Percentiles rank a stretch among this genome's conserved stretches.
Conservation (phyloP, 2,113 vertebrate genomes). For the Pterophyllum scalare region DNA sequence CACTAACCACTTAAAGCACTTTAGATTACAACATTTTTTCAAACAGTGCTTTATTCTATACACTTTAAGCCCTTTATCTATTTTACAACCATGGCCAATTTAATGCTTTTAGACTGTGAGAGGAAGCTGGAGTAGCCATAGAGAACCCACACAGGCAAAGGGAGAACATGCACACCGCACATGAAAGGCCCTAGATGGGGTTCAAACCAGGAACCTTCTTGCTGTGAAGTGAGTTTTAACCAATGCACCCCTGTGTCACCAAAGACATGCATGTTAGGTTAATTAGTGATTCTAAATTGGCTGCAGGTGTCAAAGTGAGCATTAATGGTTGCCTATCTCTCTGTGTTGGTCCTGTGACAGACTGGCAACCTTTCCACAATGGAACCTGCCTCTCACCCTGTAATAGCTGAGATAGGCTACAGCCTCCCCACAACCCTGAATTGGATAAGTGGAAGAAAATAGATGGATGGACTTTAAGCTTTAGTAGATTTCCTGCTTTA, state of each 20-base stretch:
- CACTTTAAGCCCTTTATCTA: background rate
- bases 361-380: background rate
- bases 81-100: background rate
- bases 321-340: background rate
- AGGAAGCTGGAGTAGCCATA: background rate
- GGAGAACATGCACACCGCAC: background rate
- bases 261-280: background rate
- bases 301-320: background rate
- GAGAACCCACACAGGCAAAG: background rate
- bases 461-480: background rate
- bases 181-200: background rate
- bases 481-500: background rate
- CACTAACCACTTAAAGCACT: background rate
- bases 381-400: background rate
- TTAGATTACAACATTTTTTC: background rate
- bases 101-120: background rate
- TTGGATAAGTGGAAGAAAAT: background rate
- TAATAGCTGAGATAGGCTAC: background rate
- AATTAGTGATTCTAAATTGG: background rate
- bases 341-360: no score
- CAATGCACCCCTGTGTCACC: background rate
- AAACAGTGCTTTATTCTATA: background rate
- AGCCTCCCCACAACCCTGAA: background rate
- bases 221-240: background rate
- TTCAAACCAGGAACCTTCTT: conserved; percentile 7